These are phyloP conservation scores for Holcopasites calliopsidis DNA, from an alignment of 1,140 invertebrate genomes.

Conservation along the genomic window DNA sequence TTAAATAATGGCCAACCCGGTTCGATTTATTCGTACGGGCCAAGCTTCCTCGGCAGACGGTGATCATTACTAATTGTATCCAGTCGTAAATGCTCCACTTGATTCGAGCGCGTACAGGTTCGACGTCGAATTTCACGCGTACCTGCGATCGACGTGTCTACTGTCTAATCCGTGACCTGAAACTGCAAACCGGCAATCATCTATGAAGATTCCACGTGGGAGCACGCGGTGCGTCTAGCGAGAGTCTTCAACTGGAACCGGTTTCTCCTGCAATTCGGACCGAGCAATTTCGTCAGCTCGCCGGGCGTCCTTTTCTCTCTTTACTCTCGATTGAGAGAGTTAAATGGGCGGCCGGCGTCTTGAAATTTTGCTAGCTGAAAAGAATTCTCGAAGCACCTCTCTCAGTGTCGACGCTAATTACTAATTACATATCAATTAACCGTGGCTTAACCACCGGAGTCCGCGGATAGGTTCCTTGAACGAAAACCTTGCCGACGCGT, in stretches of 20 bases:
- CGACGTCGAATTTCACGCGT: conserved; percentile 36
- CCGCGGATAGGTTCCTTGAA: neutral
- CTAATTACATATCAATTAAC: neutral
- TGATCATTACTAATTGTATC: neutral
- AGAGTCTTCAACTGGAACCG: conserved; percentile 53
- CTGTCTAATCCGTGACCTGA: conserved; percentile 22
- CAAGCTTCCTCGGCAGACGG: neutral
- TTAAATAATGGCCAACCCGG: conserved; percentile 1
- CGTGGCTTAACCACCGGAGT: too few relatives aligned
- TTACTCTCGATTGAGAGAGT: conserved; percentile 2
- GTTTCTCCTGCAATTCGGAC: conserved; percentile 56
- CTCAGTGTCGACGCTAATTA: neutral
- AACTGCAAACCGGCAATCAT: conserved; percentile 30
- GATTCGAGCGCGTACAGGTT: too few relatives aligned
- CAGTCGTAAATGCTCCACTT: too few relatives aligned
- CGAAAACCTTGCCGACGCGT: too few relatives aligned
- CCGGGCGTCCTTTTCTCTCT: conserved; percentile 12
- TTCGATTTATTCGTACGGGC: conserved; percentile 9
- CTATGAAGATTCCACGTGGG: conserved; percentile 11
- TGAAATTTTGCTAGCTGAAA: neutral
- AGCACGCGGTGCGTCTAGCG: conserved; percentile 34
- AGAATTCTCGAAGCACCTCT: neutral
- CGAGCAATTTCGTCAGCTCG: conserved; percentile 51
- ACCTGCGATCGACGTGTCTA: neutral
- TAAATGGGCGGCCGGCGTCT: neutral